phyloP scores from a whole-genome alignment of 2,113 vertebrate species.

The Oreotrochilus melanogaster region DNA sequence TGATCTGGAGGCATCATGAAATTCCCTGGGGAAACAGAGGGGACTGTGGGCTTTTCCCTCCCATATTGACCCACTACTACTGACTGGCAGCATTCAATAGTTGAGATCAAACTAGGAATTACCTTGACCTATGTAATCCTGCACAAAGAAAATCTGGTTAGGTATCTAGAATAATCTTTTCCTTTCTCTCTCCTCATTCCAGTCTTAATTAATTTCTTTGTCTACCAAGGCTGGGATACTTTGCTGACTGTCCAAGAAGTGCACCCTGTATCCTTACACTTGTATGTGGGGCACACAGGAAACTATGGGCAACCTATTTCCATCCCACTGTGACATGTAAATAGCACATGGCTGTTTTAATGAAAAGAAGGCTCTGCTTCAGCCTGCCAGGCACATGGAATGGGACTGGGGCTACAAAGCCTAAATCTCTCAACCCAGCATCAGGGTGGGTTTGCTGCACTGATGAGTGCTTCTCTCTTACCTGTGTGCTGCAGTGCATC shows the following conservation, averaged over 20 bases:
- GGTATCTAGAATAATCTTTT: not conserved
- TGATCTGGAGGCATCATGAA: not conserved
- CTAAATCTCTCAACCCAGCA: not conserved
- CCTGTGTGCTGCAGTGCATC: not conserved
- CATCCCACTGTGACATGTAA: not conserved
- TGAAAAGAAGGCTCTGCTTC: not conserved
- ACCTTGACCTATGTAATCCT: not conserved
- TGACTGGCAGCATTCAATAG: not conserved
- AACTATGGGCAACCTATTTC: not conserved
- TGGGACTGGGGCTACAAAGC: not conserved
- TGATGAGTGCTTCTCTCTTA: not conserved
- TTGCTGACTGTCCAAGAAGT: not conserved
- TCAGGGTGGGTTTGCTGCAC: not conserved
- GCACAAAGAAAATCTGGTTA: conserved; percentile 19
- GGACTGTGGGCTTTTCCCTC: not conserved
- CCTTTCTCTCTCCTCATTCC: not conserved
- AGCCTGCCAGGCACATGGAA: not conserved
- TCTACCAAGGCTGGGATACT: not conserved
- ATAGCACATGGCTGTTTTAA: not conserved
- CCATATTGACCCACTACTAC: not conserved
- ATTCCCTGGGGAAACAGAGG: not conserved
- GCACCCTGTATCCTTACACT: not conserved
- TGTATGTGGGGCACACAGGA: not conserved
- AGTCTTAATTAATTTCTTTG: not conserved
- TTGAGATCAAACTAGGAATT: not conserved